Percentiles rank a stretch among this genome's conserved stretches.
These are phyloP conservation scores for Homalodisca vitripennis DNA, from an alignment of 1,140 invertebrate species.

Conservation along the genomic window DNA sequence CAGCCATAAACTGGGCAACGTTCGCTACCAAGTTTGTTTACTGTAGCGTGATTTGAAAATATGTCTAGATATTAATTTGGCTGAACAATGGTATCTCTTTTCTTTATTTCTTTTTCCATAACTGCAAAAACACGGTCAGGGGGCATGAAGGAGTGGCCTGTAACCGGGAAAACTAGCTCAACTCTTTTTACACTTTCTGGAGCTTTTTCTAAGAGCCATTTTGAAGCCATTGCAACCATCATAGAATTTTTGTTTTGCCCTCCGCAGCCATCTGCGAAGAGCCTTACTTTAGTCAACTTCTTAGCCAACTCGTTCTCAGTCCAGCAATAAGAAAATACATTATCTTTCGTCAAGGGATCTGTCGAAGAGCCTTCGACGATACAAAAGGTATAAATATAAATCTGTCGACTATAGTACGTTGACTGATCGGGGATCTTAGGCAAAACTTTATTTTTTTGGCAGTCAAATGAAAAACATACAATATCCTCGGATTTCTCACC, in stretches of 20 bases:
- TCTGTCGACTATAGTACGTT: constrained; percentile 47
- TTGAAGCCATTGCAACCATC: constrained; percentile 34
- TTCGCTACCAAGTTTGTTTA: constrained; percentile 26
- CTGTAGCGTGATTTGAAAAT: constrained; percentile 34
- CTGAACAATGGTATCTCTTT: constrained; percentile 36
- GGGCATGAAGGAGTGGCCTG: constrained; percentile 43
- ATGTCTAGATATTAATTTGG: constrained; percentile 32
- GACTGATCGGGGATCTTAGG: constrained; percentile 43
- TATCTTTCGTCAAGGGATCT: constrained; percentile 37
- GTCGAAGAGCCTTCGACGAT: constrained; percentile 43
- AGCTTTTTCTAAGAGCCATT: constrained; percentile 41
- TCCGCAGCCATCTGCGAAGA: neutral
- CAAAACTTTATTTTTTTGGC: constrained; percentile 46
- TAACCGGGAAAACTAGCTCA: constrained; percentile 40
- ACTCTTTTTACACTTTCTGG: constrained; percentile 35
- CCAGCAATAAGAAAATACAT: constrained; percentile 43
- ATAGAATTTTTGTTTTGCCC: constrained; percentile 29
- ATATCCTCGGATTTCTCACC: neutral
- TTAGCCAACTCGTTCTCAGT: constrained; percentile 43
- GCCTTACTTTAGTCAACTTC: constrained; percentile 40
- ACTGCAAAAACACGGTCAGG: constrained; percentile 43
- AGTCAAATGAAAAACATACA: constrained; percentile 41
- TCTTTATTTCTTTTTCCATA: constrained; percentile 42
- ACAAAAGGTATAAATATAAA: constrained; percentile 40
- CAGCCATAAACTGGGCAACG: constrained; percentile 30